phyloP scores from a whole-genome alignment of 1,140 invertebrate genomes.

The Pseudomyrmex cubaensis region DNA sequence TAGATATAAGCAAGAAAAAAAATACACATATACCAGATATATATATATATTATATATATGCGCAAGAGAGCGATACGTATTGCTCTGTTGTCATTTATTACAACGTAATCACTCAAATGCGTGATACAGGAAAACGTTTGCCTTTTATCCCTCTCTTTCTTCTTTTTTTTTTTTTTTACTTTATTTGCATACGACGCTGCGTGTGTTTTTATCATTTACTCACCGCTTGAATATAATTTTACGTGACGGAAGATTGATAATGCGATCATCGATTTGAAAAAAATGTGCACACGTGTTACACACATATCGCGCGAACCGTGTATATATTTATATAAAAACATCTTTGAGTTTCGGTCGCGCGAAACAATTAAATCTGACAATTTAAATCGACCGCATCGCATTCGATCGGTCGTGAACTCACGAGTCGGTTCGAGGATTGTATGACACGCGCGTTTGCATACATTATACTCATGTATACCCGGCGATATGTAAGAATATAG shows the following conservation, averaged over 20 bases:
- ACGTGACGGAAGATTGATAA: constrained; percentile 16
- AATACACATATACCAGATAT: constrained; percentile 21
- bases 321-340: not conserved
- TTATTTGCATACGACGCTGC: not conserved
- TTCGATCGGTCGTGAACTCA: too few relatives aligned
- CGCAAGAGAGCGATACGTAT: constrained; percentile 35
- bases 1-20: constrained; percentile 2
- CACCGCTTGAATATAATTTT: constrained; percentile 27
- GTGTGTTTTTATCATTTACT: not conserved
- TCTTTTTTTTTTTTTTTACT: not conserved
- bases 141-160: not conserved
- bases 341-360: not conserved
- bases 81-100: constrained; percentile 52
- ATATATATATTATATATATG: not conserved
- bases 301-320: not conserved
- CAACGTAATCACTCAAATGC: constrained; percentile 24
- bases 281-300: not conserved
- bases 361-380: too few relatives aligned
- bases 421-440: constrained; percentile 22
- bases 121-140: constrained; percentile 9
- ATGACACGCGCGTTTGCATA: constrained; percentile 24
- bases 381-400: too few relatives aligned
- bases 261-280: constrained; percentile 27
- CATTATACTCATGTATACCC: too few relatives aligned
- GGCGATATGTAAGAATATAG: too few relatives aligned